A percentile compares a stretch with the other conserved stretches of the same genome.
Conservation (phyloP, 1,140 invertebrate species). For the Hylaeus anthracinus region DNA sequence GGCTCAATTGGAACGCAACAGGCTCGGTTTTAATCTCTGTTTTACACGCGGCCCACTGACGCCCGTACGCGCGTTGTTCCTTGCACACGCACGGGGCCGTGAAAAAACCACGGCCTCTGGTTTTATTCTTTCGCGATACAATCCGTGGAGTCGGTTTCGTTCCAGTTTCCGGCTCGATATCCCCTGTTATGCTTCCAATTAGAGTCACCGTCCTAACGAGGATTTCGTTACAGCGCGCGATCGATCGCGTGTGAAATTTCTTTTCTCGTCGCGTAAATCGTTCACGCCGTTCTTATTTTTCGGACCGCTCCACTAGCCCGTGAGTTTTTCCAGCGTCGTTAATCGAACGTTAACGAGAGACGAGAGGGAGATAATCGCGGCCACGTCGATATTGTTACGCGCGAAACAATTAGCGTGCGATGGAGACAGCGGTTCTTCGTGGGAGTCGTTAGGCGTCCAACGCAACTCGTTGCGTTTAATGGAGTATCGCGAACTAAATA, state of each 20-base stretch:
- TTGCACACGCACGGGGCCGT: neutral
- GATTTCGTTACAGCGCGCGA: neutral
- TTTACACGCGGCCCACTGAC: conserved; percentile 29
- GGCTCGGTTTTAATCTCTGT: conserved; percentile 31
- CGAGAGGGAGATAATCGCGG: no score
- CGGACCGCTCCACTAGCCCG: neutral
- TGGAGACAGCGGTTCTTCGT: neutral
- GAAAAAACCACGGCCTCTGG: conserved; percentile 4
- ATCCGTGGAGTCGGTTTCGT: conserved; percentile 15
- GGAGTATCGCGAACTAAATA: no score
- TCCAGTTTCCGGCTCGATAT: conserved; percentile 40
- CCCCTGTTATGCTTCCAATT: conserved; percentile 18
- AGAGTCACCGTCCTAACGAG: conserved; percentile 12
- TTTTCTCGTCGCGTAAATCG: neutral
- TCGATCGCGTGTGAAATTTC: conserved; percentile 9
- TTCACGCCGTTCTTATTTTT: conserved; percentile 5
- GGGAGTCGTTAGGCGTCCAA: conserved; percentile 7
- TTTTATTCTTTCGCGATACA: conserved; percentile 18
- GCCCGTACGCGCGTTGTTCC: neutral
- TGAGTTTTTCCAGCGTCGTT: neutral
- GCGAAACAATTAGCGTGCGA: neutral
- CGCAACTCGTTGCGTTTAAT: no score
- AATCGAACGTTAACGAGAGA: neutral
- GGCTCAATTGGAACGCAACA: conserved; percentile 37
- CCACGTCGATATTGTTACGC: no score